Evolutionary conservation across 2,797 vertebrate genomes (phyloP), one percentile per base, ranked within the genome.

Genomic region (Podarcis siculus): DNA sequence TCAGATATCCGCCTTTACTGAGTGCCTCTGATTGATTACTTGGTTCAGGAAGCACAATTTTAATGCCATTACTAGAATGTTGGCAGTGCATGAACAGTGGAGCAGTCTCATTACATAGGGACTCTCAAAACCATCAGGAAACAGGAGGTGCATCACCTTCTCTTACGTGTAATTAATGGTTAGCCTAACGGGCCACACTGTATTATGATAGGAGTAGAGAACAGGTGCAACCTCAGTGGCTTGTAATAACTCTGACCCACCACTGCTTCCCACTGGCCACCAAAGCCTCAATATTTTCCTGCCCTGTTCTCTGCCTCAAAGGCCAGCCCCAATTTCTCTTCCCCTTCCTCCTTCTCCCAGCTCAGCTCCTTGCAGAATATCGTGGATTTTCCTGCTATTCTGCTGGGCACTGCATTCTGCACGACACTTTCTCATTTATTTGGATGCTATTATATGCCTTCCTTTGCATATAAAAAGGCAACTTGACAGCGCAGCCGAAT

Each of bases 1-100:
- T 99, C 98, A 98, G 98, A 98, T 95, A 96, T 94, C 93, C 86
- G 86, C 93, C 86, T 94, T 97, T 94, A 90, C 61, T 96, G 95
- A 89, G 93, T 97, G 88, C 93, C 71, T 97, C 95, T 96, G 92
- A 88, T 42, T 89, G 71, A 80, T 49, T 49, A 39, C 5, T 42
- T 13, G 1, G 79, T 88, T 21, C 39, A 61, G 61, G 79, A 19
- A 35, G 67, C 0, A 0, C 15, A n/a, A 21, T 2, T 89, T 81
- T 81, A 58, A 69, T 82, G 61, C 7, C 37, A 27, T 32, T 8
- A 66, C 25, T 25, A 21, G n/a, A 39, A 23, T 73, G 42, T 55
- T 35, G 8, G 72, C 15, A 75, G 42, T 21, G 77, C 9, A 45
- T 35, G 42, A 42, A 5, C 42, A 10, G 85, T 55, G 4, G 58